phyloP scores from a whole-genome alignment of 2,113 vertebrate genomes.

The Hippocampus zosterae region DNA sequence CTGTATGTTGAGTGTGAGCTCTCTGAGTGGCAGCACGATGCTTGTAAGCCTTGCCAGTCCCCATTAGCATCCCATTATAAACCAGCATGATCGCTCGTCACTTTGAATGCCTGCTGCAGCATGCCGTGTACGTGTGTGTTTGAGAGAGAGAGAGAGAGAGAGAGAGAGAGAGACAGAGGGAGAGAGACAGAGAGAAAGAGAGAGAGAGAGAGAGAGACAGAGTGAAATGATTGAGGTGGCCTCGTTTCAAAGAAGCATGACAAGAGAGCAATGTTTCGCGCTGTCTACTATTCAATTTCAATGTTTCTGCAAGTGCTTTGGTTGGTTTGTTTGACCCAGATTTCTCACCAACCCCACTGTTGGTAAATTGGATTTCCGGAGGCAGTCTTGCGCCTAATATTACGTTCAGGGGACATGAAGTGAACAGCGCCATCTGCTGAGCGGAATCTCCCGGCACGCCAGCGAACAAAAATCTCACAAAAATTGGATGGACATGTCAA shows the following conservation, averaged over 20 bases:
- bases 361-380: constrained; percentile 61
- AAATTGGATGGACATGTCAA: too few relatives aligned
- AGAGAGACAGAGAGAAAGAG: neutral
- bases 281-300: constrained; percentile 56
- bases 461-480: too few relatives aligned
- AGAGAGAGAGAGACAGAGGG: neutral
- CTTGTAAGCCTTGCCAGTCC: constrained; percentile 64
- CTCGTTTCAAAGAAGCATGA: constrained; percentile 7
- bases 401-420: constrained; percentile 36
- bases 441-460: neutral
- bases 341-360: constrained; percentile 64
- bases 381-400: constrained; percentile 54
- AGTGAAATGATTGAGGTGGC: constrained; percentile 19
- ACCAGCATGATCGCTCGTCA: constrained; percentile 68
- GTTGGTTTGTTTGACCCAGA: constrained; percentile 70
- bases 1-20: constrained; percentile 29
- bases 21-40: constrained; percentile 46
- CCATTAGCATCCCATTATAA: constrained; percentile 74
- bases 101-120: constrained; percentile 61
- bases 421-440: constrained; percentile 64
- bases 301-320: constrained; percentile 59
- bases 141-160: too few relatives aligned
- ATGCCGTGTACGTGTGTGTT: constrained; percentile 20
- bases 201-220: constrained; percentile 35
- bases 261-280: constrained; percentile 28